Percentiles rank a stretch among this genome's conserved stretches.
phyloP scores from a whole-genome alignment of 2,113 vertebrate genomes.

The Hemichromis elongatus region DNA sequence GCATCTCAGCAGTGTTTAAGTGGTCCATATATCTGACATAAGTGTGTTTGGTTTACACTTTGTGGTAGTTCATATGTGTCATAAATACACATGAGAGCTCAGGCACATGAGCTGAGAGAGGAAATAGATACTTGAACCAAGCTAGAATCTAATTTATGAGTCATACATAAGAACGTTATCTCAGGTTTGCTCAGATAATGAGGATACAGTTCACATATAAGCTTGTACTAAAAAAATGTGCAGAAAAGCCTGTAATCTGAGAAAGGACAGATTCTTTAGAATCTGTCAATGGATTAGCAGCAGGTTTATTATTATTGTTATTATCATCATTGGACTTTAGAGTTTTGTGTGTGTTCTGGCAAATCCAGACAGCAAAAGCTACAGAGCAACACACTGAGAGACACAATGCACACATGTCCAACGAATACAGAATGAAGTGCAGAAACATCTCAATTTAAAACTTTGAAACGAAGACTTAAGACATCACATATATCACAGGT shows the following conservation, averaged over 20 bases:
- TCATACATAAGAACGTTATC: neutral
- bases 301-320: neutral
- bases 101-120: neutral
- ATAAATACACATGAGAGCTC: slow-evolving; percentile 16
- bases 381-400: neutral
- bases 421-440: neutral
- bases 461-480: neutral
- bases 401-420: neutral
- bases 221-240: neutral
- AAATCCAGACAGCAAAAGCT: neutral
- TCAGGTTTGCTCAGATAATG: neutral
- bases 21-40: slow-evolving; percentile 28
- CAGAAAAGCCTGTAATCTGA: neutral
- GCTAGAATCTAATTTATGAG: neutral
- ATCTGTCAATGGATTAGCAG: neutral
- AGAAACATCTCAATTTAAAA: neutral
- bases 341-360: neutral
- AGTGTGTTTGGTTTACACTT: slow-evolving; percentile 26
- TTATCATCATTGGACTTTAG: neutral
- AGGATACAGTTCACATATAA: neutral
- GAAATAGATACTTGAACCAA: neutral
- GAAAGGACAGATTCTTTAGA: neutral
- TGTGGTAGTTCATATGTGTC: neutral
- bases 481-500: neutral
- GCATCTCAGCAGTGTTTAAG: neutral